Conservation (phyloP, 2,888 invertebrate species). For the Apodemia mormo region DNA sequence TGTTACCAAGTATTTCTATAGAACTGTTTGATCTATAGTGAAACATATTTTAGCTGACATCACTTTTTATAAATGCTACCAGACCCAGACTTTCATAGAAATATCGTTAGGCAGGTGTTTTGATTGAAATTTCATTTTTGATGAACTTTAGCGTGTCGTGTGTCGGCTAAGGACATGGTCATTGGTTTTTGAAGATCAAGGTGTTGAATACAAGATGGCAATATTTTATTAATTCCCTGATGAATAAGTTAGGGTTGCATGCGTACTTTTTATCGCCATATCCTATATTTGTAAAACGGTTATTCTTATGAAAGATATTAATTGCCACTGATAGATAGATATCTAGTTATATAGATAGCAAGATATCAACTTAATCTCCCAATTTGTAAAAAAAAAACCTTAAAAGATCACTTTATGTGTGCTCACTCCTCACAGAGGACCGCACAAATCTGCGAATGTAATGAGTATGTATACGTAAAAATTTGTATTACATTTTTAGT, state of each 20-base stretch:
- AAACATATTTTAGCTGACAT: background rate
- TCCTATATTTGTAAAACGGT: no score
- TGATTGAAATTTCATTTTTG: slow-evolving; percentile 76
- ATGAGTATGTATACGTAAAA: no score
- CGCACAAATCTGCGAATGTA: no score
- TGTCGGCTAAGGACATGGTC: slow-evolving; percentile 22
- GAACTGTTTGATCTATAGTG: background rate
- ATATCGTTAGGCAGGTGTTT: slow-evolving; percentile 67
- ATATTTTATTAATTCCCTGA: background rate
- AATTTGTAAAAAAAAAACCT: no score
- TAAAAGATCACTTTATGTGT: no score
- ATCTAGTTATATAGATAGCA: no score
- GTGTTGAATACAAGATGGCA: background rate
- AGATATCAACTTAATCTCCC: no score
- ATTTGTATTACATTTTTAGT: no score
- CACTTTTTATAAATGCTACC: slow-evolving; percentile 53
- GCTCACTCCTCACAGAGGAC: no score
- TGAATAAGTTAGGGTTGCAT: background rate
- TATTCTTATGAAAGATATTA: no score
- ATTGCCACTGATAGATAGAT: no score
- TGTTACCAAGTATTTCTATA: background rate
- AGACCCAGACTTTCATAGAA: slow-evolving; percentile 56
- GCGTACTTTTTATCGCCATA: no score
- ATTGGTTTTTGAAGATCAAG: background rate
- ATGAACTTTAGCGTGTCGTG: slow-evolving; percentile 43